These are phyloP conservation scores for Vollenhovia emeryi DNA, from an alignment of 1,140 invertebrate genomes.

Conservation along the genomic window DNA sequence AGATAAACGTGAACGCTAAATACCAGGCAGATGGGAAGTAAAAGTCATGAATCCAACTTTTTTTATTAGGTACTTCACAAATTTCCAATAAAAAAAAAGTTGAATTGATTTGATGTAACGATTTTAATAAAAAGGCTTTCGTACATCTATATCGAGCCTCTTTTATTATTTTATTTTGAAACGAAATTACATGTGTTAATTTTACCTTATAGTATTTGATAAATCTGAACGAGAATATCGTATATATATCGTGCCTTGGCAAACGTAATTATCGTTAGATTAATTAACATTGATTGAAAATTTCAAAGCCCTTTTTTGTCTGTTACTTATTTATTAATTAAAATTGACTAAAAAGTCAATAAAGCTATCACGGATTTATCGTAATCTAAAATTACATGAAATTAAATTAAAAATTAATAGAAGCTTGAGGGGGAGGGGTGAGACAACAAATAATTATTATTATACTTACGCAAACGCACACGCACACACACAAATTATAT, in stretches of 20 bases:
- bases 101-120: not conserved
- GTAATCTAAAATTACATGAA: conserved; percentile 17
- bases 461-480: too few relatives aligned
- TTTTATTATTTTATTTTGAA: not conserved
- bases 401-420: too few relatives aligned
- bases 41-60: not conserved
- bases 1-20: conserved; percentile 13
- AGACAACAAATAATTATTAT: too few relatives aligned
- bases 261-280: not conserved
- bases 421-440: too few relatives aligned
- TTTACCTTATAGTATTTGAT: not conserved
- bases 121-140: not conserved
- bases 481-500: not conserved
- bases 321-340: not conserved
- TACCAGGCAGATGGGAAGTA: not conserved
- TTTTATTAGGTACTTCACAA: not conserved
- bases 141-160: not conserved
- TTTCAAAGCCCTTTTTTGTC: too few relatives aligned
- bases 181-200: not conserved
- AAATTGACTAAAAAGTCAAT: not conserved
- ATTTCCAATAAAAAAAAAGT: not conserved
- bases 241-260: not conserved
- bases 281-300: not conserved
- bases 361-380: not conserved
- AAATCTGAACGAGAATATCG: not conserved